A percentile compares a stretch with the other conserved stretches of the same genome.
These are phyloP conservation scores for Pecten maximus DNA, from an alignment of 2,888 invertebrate genomes.

Conservation along the genomic window DNA sequence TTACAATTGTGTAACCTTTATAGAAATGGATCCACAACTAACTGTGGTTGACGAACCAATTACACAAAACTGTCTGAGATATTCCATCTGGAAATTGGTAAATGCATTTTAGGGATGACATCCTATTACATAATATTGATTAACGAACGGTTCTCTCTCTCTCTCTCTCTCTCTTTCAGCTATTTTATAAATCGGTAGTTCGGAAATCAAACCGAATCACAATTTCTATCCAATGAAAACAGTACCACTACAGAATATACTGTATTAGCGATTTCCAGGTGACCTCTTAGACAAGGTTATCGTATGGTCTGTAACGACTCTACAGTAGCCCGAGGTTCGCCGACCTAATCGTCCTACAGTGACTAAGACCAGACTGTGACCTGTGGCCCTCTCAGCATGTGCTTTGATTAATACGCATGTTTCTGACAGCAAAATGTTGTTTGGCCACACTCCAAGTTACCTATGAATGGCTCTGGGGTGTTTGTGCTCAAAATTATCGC, in stretches of 20 bases:
- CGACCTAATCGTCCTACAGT: not conserved
- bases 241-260: too few relatives aligned
- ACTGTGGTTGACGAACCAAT: not conserved
- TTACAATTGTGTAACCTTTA: not conserved
- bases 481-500: not conserved
- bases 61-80: not conserved
- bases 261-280: too few relatives aligned
- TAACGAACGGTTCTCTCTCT: not conserved
- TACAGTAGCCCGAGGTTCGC: not conserved
- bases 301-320: not conserved
- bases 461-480: not conserved
- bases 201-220: too few relatives aligned
- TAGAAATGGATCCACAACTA: not conserved
- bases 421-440: not conserved
- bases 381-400: not conserved
- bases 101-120: not conserved
- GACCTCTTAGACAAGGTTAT: too few relatives aligned
- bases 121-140: not conserved
- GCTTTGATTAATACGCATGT: not conserved
- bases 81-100: too few relatives aligned
- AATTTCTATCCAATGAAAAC: too few relatives aligned
- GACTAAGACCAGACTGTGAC: not conserved
- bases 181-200: too few relatives aligned
- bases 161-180: too few relatives aligned
- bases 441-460: not conserved